Evolutionary conservation across 2,797 vertebrate genomes (phyloP).

Genomic region (Mus spretus): DNA sequence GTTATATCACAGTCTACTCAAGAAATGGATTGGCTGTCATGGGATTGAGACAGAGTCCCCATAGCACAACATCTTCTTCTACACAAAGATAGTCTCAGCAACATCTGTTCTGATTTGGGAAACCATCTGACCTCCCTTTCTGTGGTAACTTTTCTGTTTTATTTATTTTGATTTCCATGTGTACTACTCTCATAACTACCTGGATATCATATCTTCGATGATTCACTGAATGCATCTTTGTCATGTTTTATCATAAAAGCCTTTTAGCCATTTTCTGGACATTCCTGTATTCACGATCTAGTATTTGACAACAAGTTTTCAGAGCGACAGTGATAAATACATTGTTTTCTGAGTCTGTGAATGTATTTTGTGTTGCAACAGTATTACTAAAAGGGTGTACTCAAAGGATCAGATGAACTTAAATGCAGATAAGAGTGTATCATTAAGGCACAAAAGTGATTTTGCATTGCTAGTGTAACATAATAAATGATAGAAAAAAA

Average conservation of each 20-base stretch:
- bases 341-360: slow-evolving; percentile 23
- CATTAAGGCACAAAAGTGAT: slow-evolving; percentile 51
- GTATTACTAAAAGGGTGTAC: slow-evolving; percentile 38
- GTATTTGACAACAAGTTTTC: slow-evolving; percentile 19
- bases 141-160: background rate
- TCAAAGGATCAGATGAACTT: slow-evolving; percentile 54
- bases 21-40: background rate
- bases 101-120: background rate
- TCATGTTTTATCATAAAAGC: slow-evolving; percentile 26
- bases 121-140: background rate
- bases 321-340: background rate
- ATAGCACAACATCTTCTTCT: background rate
- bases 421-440: slow-evolving; percentile 54
- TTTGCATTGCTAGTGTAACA: slow-evolving; percentile 52
- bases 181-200: background rate
- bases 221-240: background rate
- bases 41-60: background rate
- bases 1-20: background rate
- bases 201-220: background rate
- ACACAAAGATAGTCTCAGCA: background rate
- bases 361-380: background rate
- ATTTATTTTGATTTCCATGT: background rate
- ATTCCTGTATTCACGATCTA: background rate
- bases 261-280: background rate
- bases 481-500: slow-evolving; percentile 68